These are phyloP conservation scores for Zoanthus solanderi DNA, from an alignment of 92 coral and sea anemone genomes.

Conservation along the genomic window DNA sequence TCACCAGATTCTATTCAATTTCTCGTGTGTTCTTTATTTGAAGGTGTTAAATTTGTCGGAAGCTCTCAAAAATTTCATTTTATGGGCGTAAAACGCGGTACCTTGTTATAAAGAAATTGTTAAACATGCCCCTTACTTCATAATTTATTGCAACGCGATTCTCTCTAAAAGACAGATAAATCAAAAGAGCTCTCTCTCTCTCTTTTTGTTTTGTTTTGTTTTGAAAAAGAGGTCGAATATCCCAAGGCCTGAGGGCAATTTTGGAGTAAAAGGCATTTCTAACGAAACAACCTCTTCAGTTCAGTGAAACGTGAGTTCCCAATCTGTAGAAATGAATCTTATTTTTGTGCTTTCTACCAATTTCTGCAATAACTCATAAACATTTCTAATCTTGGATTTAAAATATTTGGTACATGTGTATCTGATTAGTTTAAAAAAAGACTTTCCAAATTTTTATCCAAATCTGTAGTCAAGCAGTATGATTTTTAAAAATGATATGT, in stretches of 20 bases:
- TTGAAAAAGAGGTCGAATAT: neutral
- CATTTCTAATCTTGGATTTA: neutral
- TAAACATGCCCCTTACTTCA: slow-evolving; percentile 7
- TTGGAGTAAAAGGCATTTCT: neutral
- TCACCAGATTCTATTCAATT: slow-evolving; percentile 26
- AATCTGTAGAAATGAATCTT: neutral
- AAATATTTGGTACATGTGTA: too few species aligned
- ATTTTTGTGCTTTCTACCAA: neutral
- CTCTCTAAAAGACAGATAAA: slow-evolving; percentile 18
- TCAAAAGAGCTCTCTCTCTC: neutral
- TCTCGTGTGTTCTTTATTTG: slow-evolving; percentile 35
- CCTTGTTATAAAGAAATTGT: slow-evolving; percentile 8
- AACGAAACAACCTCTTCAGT: neutral
- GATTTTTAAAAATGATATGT: too few species aligned
- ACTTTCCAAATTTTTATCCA: too few species aligned
- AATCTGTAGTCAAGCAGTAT: too few species aligned
- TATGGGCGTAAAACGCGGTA: neutral
- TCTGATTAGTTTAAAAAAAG: too few species aligned
- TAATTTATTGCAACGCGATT: slow-evolving; percentile 38
- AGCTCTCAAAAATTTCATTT: slow-evolving; percentile 24
- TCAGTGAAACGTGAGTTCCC: neutral
- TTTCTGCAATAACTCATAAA: neutral
- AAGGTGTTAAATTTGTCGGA: slow-evolving; percentile 49
- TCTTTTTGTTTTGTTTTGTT: neutral
- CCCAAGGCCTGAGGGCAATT: neutral